phyloP scores from a whole-genome alignment of 2,113 vertebrate species.

The Emberiza fucata region DNA sequence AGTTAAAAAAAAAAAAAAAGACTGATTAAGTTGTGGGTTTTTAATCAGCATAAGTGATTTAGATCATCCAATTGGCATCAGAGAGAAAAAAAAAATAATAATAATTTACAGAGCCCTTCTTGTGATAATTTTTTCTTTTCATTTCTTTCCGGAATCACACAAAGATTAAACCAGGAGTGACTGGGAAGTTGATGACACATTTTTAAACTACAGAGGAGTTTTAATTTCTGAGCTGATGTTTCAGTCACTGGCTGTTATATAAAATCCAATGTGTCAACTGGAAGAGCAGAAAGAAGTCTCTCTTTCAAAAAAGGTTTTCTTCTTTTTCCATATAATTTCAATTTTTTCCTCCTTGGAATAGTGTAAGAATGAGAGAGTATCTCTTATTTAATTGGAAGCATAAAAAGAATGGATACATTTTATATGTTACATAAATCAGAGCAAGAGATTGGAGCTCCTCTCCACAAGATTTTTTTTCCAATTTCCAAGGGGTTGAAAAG shows the following conservation, averaged over 20 bases:
- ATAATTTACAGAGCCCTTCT: background rate
- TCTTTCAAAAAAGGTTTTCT: background rate
- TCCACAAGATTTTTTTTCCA: background rate
- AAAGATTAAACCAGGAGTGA: background rate
- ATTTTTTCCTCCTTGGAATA: background rate
- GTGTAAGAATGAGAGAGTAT: background rate
- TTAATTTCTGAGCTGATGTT: background rate
- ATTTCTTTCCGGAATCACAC: background rate
- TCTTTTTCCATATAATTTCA: background rate
- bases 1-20: background rate
- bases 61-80: background rate
- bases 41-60: background rate
- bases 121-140: background rate
- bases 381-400: conserved; percentile 4
- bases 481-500: background rate
- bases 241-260: background rate
- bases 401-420: conserved; percentile 31
- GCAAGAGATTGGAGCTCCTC: conserved; percentile 2
- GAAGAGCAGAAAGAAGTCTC: background rate
- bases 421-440: conserved; percentile 11
- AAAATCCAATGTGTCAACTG: background rate
- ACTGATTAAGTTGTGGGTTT: background rate
- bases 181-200: background rate
- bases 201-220: background rate
- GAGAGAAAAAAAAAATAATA: background rate